Evolutionary conservation across 2,888 invertebrate species (phyloP), one percentile per base, ranked within the genome.

Genomic region (Catocala fraxini): DNA sequence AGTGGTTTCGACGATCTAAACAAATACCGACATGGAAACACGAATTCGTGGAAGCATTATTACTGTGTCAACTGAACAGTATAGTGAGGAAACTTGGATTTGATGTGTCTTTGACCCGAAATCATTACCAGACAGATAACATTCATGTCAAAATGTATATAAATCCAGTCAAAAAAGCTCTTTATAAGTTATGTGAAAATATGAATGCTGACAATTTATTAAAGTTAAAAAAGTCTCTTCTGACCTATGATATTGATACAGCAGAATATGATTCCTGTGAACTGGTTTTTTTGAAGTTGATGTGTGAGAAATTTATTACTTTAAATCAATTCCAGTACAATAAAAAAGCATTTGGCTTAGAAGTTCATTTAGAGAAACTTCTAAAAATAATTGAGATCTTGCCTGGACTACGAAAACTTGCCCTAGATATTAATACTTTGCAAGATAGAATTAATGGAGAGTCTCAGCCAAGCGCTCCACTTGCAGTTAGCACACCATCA

Each of bases 11-110:
- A 6, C 80, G 86, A 47, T 86, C 88, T 4, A 91, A 91, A 46
- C 68, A 79, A 1, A 82, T 78, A 35, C 65, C 84, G 1, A 84
- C 83, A 13, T 94, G 94, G 93, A 89, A 81, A 73, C 81, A 90
- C 61, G 89, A 93, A 71, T 90, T 94, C 59, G 65, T 94, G n/a
- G 94, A 94, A 80, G 92, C 92, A 4, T 83, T 94, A 3, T 70
- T 87, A 11, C 82, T 90, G 59, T 93, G 93, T 61, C 89, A 92
- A 66, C 77, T 92, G 1, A 84, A 87, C 65, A 81, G 80, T 13
- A 71, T 92, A 10, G 85, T 93, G 45, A 87, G 85, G 59, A 93
- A 91, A 80, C 72, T 94, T 11, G 93, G 92, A 2, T 84, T 91
- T 42, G 67, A 89, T 67, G 83, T 91, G 1, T 42, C 80, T 0